These are phyloP conservation scores for Caenorhabditis wallacei DNA, from an alignment of 2,888 invertebrate genomes.

Conservation along the genomic window DNA sequence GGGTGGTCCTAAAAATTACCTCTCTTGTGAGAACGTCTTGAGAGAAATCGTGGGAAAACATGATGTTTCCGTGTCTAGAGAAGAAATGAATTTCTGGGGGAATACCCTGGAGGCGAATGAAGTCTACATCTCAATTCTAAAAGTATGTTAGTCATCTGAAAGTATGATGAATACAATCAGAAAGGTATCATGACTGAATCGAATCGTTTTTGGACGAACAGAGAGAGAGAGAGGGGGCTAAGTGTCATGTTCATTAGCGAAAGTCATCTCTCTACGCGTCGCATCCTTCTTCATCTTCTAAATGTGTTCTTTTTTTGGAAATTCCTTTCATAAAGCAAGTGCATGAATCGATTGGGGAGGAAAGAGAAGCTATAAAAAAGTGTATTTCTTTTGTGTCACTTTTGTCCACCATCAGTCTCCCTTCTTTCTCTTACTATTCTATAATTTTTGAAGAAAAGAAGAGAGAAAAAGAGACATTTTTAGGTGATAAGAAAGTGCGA, in stretches of 20 bases:
- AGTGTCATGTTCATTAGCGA: conserved; percentile 40
- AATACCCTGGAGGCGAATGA: no score
- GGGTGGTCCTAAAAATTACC: background rate
- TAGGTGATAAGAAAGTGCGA: conserved; percentile 27
- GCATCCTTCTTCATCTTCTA: conserved; percentile 4
- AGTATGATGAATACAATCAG: no score
- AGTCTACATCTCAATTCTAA: no score
- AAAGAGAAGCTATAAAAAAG: conserved; percentile 24
- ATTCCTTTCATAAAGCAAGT: background rate
- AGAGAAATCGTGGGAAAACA: background rate
- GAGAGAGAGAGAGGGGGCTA: no score
- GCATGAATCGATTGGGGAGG: conserved; percentile 17
- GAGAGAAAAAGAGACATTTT: conserved; percentile 1
- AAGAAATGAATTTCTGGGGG: no score
- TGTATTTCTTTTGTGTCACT: background rate
- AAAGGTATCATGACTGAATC: background rate
- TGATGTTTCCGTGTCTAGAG: background rate
- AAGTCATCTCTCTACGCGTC: conserved; percentile 3
- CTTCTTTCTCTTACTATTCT: background rate
- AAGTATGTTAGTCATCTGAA: no score
- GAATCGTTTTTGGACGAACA: background rate
- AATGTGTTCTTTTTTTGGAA: conserved; percentile 28
- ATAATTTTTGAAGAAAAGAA: conserved; percentile 7
- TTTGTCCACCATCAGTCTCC: background rate
- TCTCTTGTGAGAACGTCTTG: background rate